Conservation (phyloP, 2,888 invertebrate genomes). For the Conistra vaccinii region DNA sequence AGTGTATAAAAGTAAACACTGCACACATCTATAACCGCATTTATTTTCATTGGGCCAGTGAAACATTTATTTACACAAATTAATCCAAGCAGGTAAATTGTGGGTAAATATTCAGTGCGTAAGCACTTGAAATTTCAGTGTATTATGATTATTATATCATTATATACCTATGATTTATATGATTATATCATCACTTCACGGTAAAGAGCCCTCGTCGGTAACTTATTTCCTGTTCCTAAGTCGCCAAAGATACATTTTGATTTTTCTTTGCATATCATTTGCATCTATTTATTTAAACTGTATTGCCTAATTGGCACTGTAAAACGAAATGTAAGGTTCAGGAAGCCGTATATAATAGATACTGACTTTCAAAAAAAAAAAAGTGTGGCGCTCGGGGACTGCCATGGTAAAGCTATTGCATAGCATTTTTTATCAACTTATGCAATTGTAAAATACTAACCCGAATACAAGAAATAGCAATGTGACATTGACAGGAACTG, state of each 20-base stretch:
- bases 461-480: too few species aligned
- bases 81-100: not conserved
- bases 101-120: not conserved
- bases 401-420: too few species aligned
- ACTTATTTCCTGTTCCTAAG: slow-evolving; percentile 16
- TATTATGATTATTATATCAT: not conserved
- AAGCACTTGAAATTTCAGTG: slow-evolving; percentile 11
- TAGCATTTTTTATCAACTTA: too few species aligned
- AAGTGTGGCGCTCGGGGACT: too few species aligned
- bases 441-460: too few species aligned
- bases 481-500: too few species aligned
- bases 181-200: not conserved
- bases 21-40: not conserved
- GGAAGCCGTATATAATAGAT: not conserved
- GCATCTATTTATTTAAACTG: not conserved
- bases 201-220: not conserved
- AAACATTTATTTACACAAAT: not conserved
- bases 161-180: too few species aligned
- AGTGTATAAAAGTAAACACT: slow-evolving; percentile 15
- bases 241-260: not conserved
- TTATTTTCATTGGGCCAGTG: not conserved
- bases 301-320: not conserved
- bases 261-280: too few species aligned
- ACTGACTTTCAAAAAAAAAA: too few species aligned
- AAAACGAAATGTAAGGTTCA: not conserved